These are phyloP conservation scores for Drosophila ananassae DNA, from an alignment of 1,140 invertebrate species.

Conservation along the genomic window DNA sequence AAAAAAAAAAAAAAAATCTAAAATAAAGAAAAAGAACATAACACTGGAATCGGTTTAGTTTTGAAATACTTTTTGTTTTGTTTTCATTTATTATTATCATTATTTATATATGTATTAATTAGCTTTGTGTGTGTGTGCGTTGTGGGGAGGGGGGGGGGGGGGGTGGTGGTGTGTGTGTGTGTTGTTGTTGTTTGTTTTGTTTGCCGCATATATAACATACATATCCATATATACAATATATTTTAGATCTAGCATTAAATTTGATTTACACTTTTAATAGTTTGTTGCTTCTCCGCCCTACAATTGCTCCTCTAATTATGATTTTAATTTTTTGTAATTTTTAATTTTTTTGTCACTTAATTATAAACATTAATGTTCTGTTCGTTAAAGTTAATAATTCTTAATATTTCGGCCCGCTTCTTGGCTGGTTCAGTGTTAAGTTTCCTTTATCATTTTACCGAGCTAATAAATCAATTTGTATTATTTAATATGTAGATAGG, in stretches of 20 bases:
- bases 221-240: slow-evolving; percentile 77
- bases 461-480: slow-evolving; percentile 62
- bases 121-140: slow-evolving; percentile 54
- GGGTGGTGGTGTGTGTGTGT: slow-evolving; percentile 11
- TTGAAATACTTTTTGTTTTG: slow-evolving; percentile 75
- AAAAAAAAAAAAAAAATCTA: slow-evolving; percentile 16
- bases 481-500: slow-evolving; percentile 59
- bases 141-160: slow-evolving; percentile 36
- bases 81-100: slow-evolving; percentile 58
- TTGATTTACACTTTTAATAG: slow-evolving; percentile 81
- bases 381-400: slow-evolving; percentile 44
- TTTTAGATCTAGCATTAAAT: slow-evolving; percentile 73
- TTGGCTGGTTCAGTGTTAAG: slow-evolving; percentile 28
- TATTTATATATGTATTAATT: slow-evolving; percentile 76
- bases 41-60: slow-evolving; percentile 41
- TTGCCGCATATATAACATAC: slow-evolving; percentile 75
- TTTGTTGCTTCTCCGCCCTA: slow-evolving; percentile 60
- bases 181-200: slow-evolving; percentile 48
- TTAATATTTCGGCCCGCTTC: slow-evolving; percentile 32
- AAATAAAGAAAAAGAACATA: slow-evolving; percentile 14
- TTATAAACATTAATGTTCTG: slow-evolving; percentile 47
- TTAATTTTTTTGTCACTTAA: slow-evolving; percentile 32
- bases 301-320: slow-evolving; percentile 55
- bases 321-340: slow-evolving; percentile 23
- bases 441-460: slow-evolving; percentile 54